These are phyloP conservation scores for Willisornis vidua DNA, from an alignment of 2,113 vertebrate species.

Conservation along the genomic window DNA sequence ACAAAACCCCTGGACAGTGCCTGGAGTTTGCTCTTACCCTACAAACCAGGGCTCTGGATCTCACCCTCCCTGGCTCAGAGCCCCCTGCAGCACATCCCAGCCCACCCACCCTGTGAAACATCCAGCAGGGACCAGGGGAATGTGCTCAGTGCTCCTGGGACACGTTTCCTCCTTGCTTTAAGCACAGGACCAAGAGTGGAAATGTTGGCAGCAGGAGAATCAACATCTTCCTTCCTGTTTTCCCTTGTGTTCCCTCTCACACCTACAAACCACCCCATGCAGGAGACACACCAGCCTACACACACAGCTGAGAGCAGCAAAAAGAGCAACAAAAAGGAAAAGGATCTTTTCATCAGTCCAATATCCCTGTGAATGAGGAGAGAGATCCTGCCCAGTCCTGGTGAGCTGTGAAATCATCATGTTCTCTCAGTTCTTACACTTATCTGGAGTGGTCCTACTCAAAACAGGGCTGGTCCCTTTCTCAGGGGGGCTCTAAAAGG, in stretches of 20 bases:
- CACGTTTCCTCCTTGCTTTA: neutral
- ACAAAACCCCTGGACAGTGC: neutral
- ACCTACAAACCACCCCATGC: neutral
- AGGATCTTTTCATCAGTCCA: neutral
- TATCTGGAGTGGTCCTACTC: neutral
- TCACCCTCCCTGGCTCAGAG: neutral
- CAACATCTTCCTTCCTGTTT: neutral
- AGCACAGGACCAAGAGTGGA: neutral
- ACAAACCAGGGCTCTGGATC: neutral
- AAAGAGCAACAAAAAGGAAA: neutral
- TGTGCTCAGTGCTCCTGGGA: neutral
- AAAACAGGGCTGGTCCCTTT: rapidly evolving
- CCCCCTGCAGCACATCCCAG: neutral
- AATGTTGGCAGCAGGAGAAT: neutral
- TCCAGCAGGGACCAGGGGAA: neutral
- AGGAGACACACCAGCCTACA: neutral
- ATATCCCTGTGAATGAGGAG: rapidly evolving
- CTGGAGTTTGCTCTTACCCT: neutral
- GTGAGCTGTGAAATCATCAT: neutral
- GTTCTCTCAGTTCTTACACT: neutral
- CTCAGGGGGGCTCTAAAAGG: neutral
- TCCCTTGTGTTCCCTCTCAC: neutral
- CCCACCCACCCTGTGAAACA: neutral
- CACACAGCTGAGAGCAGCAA: neutral
- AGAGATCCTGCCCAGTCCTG: neutral